Conservation (phyloP, 2,113 vertebrate genomes). For the Notechis scutatus region DNA sequence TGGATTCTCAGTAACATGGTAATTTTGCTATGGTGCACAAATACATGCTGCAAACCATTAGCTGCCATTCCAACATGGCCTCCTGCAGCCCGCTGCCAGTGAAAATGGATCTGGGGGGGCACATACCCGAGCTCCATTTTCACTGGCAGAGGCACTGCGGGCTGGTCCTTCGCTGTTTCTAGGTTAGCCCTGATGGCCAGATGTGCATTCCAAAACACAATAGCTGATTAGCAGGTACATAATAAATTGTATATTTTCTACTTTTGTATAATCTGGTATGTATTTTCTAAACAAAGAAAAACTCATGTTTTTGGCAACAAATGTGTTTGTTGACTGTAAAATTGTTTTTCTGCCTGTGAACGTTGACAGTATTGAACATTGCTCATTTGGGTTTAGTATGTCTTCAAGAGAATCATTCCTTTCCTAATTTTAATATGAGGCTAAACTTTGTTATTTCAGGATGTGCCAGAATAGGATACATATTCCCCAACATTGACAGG, state of each 20-base stretch:
- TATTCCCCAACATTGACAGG: neutral
- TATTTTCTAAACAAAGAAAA: neutral
- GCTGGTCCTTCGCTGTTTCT: too few relatives aligned
- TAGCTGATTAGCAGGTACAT: neutral
- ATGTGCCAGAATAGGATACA: neutral
- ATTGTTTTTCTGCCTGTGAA: neutral
- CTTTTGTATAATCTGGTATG: neutral
- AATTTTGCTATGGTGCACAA: constrained; percentile 59
- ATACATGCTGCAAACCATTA: constrained; percentile 59
- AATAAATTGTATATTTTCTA: neutral
- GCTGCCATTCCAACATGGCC: constrained; percentile 59
- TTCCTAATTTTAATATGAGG: neutral
- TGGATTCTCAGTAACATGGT: constrained; percentile 62
- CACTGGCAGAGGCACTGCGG: too few relatives aligned
- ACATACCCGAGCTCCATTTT: too few relatives aligned
- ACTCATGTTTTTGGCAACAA: neutral
- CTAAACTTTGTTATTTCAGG: neutral
- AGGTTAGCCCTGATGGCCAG: too few relatives aligned
- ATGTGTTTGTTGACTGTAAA: neutral
- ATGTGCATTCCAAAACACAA: too few relatives aligned
- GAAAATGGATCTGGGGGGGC: too few relatives aligned
- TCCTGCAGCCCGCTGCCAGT: too few relatives aligned
- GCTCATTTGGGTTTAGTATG: neutral
- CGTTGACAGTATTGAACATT: neutral
- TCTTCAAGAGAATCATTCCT: neutral